phyloP scores from a whole-genome alignment of 2,797 vertebrate genomes.

The Amblyraja radiata region DNA sequence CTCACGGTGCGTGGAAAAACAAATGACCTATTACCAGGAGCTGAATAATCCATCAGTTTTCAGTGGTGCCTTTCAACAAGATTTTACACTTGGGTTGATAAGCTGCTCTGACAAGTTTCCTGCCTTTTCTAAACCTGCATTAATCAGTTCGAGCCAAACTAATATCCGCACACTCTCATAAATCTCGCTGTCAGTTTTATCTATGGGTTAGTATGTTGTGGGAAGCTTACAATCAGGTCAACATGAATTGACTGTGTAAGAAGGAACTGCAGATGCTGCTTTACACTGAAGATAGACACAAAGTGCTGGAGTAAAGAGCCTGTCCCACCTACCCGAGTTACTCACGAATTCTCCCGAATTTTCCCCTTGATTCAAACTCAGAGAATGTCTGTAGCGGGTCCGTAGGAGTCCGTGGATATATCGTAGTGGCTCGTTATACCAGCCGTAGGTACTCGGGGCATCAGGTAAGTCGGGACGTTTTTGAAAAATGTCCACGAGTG shows the following conservation, averaged over 20 bases:
- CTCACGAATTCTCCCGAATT: no score
- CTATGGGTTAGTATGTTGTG: not conserved
- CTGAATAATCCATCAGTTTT: not conserved
- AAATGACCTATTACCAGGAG: not conserved
- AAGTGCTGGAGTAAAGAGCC: no score
- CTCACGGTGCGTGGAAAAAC: not conserved
- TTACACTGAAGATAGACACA: no score
- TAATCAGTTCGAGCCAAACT: not conserved
- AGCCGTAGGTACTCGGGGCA: no score
- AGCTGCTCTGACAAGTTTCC: not conserved
- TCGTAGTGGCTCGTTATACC: no score
- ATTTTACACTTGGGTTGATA: not conserved
- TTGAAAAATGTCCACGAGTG: no score
- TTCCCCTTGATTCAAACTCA: no score
- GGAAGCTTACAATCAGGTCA: not conserved
- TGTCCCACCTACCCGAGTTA: no score
- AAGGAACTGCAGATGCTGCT: no score
- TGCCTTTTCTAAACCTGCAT: constrained; percentile 1
- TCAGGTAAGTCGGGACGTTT: no score
- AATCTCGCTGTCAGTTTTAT: not conserved
- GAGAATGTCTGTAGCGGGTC: no score
- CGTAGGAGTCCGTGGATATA: no score
- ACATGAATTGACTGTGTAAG: not conserved
- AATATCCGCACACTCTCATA: not conserved
- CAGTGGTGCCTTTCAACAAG: not conserved